These are phyloP conservation scores for Danio choprae DNA, from an alignment of 2,797 vertebrate species.

Conservation along the genomic window DNA sequence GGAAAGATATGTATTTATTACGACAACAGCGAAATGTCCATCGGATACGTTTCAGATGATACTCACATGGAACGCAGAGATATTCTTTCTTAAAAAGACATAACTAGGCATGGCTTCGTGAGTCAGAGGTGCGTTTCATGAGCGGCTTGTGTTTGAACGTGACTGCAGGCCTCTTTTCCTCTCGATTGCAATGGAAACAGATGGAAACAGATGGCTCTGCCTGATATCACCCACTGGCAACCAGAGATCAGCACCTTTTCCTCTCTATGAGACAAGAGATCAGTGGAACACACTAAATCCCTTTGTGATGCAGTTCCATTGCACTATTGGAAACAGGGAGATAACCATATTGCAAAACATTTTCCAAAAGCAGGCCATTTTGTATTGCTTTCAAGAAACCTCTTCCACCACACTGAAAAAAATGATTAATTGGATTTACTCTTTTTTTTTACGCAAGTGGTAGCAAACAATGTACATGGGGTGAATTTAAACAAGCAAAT, in stretches of 20 bases:
- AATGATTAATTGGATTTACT: no score
- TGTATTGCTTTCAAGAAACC: no score
- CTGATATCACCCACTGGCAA: conserved; percentile 38
- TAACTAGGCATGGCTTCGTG: background rate
- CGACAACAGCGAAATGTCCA: background rate
- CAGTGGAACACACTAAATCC: background rate
- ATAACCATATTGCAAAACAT: background rate
- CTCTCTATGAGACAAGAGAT: conserved; percentile 7
- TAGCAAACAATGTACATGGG: no score
- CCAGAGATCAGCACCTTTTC: conserved; percentile 41
- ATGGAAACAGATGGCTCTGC: conserved; percentile 57
- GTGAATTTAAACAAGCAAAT: no score
- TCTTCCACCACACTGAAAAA: no score
- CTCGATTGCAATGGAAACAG: conserved; percentile 48
- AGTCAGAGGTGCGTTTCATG: background rate
- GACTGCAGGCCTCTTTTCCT: conserved; percentile 18
- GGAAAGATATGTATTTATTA: background rate
- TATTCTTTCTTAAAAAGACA: conserved; percentile 1
- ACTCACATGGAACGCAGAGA: background rate
- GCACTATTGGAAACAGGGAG: background rate
- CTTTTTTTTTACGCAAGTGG: no score
- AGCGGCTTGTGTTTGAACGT: conserved; percentile 7
- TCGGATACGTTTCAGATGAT: background rate
- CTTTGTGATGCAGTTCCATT: background rate
- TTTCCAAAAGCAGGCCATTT: background rate